A percentile compares a stretch with the other conserved stretches of the same genome.
These are phyloP conservation scores for Belgica antarctica DNA, from an alignment of 2,888 invertebrate species.

Conservation along the genomic window DNA sequence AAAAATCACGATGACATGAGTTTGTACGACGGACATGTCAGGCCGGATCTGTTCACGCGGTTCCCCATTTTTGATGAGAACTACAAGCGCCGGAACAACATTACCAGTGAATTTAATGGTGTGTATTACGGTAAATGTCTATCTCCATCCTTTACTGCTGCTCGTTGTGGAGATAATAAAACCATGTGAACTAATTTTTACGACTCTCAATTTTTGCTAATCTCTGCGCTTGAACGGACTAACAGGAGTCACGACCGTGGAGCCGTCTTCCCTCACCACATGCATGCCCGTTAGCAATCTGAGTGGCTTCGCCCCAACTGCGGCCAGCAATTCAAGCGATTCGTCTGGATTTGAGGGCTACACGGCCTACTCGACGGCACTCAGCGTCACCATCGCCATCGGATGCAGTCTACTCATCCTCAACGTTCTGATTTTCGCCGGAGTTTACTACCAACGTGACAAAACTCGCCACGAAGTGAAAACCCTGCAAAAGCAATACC, in stretches of 20 bases:
- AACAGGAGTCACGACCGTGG: constrained; percentile 54
- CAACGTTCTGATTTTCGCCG: constrained; percentile 80
- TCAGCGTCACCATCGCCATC: constrained; percentile 76
- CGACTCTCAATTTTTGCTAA: constrained; percentile 33
- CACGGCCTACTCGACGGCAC: constrained; percentile 71
- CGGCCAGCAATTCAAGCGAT: constrained; percentile 66
- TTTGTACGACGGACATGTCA: constrained; percentile 83
- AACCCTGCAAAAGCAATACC: constrained; percentile 69
- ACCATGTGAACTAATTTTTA: constrained; percentile 10
- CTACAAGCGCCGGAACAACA: constrained; percentile 60
- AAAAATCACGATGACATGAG: constrained; percentile 84
- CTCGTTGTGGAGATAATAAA: not conserved
- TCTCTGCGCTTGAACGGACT: no score
- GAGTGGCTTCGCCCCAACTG: constrained; percentile 56
- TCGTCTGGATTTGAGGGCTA: constrained; percentile 76
- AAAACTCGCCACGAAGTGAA: constrained; percentile 78
- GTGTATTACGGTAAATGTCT: constrained; percentile 55
- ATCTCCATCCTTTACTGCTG: not conserved
- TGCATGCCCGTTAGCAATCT: constrained; percentile 58
- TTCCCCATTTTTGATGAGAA: constrained; percentile 57
- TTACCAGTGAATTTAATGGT: constrained; percentile 57
- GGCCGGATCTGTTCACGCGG: constrained; percentile 76
- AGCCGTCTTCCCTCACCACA: constrained; percentile 57
- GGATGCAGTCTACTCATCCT: constrained; percentile 77
- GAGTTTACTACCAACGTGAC: constrained; percentile 78